These are phyloP conservation scores for Thamnophis elegans DNA, from an alignment of 2,797 vertebrate species.

Conservation along the genomic window DNA sequence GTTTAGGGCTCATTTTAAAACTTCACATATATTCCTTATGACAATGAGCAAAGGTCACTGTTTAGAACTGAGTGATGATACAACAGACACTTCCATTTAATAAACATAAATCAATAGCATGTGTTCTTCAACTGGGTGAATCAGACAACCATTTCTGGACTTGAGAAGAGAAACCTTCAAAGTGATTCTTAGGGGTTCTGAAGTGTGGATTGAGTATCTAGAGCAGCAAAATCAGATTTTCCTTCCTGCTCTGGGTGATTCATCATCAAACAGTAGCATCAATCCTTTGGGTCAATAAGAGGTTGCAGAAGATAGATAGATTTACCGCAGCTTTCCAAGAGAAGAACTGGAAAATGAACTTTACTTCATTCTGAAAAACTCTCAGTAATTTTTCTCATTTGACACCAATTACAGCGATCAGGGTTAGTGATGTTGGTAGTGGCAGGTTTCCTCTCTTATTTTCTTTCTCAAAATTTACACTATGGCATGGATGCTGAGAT, in stretches of 20 bases:
- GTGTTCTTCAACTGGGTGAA: background rate
- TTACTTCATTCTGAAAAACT: background rate
- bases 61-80: background rate
- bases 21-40: background rate
- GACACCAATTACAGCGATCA: background rate
- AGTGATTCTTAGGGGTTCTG: background rate
- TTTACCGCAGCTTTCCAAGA: background rate
- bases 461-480: background rate
- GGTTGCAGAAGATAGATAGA: background rate
- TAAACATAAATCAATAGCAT: background rate
- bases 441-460: background rate
- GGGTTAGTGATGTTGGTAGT: background rate
- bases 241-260: background rate
- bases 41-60: background rate
- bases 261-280: background rate
- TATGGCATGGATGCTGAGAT: background rate
- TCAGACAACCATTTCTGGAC: background rate
- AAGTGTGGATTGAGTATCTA: background rate
- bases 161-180: background rate
- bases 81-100: background rate
- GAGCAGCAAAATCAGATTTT: background rate
- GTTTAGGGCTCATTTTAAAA: accelerated
- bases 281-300: background rate
- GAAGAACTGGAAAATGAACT: background rate
- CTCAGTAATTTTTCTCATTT: background rate